Evolutionary conservation across 1,140 invertebrate species (phyloP).

Genomic region (Elysia chlorotica): DNA sequence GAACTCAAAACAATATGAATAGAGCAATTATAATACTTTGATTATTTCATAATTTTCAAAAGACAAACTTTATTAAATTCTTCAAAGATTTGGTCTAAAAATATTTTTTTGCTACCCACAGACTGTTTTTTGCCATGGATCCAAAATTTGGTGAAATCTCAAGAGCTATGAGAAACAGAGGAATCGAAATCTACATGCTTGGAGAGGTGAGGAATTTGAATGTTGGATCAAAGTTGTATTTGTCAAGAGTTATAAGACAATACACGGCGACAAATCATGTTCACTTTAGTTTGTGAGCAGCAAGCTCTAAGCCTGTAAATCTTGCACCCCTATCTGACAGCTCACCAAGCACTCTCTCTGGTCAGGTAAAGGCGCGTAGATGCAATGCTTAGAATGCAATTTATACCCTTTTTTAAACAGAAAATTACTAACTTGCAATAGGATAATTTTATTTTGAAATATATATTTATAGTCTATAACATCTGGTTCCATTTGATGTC

Average conservation of each 20-base stretch:
- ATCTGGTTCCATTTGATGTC: not conserved
- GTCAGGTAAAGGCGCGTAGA: not conserved
- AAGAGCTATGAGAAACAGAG: slow-evolving; percentile 96
- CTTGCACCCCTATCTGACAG: not conserved
- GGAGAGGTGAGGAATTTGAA: slow-evolving; percentile 47
- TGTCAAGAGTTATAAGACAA: not conserved
- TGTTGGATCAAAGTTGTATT: not conserved
- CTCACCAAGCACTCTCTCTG: too few relatives aligned
- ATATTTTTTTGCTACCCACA: slow-evolving; percentile 33
- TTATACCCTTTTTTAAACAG: too few relatives aligned
- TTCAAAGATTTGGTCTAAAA: not conserved
- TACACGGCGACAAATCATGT: not conserved
- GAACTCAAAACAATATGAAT: not conserved
- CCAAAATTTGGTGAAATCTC: slow-evolving; percentile 92
- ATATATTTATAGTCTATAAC: too few relatives aligned
- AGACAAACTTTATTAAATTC: not conserved
- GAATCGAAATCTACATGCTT: slow-evolving; percentile 86
- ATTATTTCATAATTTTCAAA: not conserved
- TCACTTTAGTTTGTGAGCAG: not conserved
- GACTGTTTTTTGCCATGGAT: slow-evolving; percentile 94
- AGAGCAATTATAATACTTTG: not conserved
- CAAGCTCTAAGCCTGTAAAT: not conserved
- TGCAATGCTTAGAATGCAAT: not conserved
- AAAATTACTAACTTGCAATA: too few relatives aligned
- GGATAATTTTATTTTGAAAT: too few relatives aligned